phyloP scores from a whole-genome alignment of 2,888 invertebrate species.

The Hypena proboscidalis region DNA sequence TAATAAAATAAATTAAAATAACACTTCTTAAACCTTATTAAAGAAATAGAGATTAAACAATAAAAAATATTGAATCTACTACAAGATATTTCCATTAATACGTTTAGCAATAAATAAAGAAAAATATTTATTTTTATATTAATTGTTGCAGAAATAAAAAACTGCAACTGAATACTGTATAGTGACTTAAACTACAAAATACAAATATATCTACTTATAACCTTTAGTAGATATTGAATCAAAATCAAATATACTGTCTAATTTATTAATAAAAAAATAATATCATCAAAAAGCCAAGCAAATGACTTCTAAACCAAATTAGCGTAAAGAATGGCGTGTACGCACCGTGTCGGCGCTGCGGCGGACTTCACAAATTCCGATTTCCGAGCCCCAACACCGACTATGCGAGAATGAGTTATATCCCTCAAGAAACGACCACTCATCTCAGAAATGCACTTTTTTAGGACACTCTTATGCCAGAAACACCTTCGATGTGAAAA shows the following conservation, averaged over 20 bases:
- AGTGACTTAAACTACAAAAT: too few species aligned
- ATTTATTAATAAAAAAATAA: not conserved
- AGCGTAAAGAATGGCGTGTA: conserved; percentile 59
- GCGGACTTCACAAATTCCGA: conserved; percentile 59
- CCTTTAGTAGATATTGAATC: too few species aligned
- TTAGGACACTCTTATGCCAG: conserved; percentile 17
- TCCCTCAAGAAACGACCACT: conserved; percentile 10
- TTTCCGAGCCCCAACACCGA: conserved; percentile 54
- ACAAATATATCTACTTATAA: too few species aligned
- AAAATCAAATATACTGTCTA: not conserved
- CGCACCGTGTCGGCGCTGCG: conserved; percentile 48
- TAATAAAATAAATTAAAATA: too few species aligned
- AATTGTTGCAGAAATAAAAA: too few species aligned
- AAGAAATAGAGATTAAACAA: too few species aligned
- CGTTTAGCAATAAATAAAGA: too few species aligned
- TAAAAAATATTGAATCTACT: too few species aligned
- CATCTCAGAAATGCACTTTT: conserved; percentile 40
- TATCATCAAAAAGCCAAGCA: conserved; percentile 41
- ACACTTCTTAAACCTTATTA: too few species aligned
- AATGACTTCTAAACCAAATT: conserved; percentile 62
- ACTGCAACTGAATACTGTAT: too few species aligned
- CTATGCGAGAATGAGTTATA: conserved; percentile 66
- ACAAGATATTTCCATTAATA: too few species aligned
- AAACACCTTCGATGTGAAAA: conserved; percentile 16
- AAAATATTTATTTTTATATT: too few species aligned